phyloP scores from a whole-genome alignment of 2,888 invertebrate genomes.

The Phyto melanocephala region DNA sequence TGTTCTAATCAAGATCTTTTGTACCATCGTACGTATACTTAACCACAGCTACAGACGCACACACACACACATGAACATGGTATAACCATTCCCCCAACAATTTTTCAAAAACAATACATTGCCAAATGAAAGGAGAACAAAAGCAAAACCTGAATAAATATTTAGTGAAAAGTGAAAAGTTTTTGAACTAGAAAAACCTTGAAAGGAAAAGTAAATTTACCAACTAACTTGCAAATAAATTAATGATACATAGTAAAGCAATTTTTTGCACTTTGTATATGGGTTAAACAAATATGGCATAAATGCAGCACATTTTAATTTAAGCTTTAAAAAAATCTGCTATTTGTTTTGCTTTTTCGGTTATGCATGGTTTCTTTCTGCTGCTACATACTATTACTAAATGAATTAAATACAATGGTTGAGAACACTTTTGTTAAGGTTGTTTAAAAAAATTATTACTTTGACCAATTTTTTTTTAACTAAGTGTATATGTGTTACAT shows the following conservation, averaged over 20 bases:
- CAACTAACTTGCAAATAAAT: background rate
- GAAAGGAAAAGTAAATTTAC: conserved; percentile 46
- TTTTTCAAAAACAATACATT: too few species aligned
- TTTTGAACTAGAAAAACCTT: conserved; percentile 38
- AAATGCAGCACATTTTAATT: background rate
- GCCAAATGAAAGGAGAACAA: background rate
- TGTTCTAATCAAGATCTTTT: too few species aligned
- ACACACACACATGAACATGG: too few species aligned
- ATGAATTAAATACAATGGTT: too few species aligned
- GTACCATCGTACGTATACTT: too few species aligned
- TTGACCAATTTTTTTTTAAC: conserved; percentile 40
- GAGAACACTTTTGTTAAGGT: conserved; percentile 38
- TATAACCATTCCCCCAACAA: too few species aligned
- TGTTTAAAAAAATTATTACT: conserved; percentile 39
- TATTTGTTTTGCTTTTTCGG: too few species aligned
- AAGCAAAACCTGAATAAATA: background rate
- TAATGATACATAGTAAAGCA: conserved; percentile 11
- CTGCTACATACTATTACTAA: too few species aligned
- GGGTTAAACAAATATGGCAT: background rate
- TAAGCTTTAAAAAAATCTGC: background rate
- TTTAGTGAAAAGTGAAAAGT: background rate
- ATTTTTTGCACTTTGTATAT: conserved; percentile 17
- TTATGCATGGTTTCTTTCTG: too few species aligned
- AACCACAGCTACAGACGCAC: too few species aligned
- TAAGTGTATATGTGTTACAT: background rate